Conservation (phyloP, 2,113 vertebrate species). For the Nerophis lumbriciformis region DNA sequence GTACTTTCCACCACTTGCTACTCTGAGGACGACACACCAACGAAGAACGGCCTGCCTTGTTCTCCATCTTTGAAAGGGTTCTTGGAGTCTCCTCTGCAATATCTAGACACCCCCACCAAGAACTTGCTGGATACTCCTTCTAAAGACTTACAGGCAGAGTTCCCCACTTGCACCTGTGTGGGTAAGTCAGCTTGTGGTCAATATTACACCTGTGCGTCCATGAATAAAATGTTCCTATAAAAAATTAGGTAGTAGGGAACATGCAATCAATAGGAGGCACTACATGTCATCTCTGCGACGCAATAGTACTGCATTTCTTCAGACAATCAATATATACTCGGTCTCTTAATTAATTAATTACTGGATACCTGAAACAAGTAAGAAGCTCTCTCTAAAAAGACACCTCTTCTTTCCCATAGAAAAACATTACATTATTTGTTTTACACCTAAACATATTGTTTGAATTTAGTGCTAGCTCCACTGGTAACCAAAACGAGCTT, state of each 20-base stretch:
- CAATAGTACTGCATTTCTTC: no score
- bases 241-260: neutral
- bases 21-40: conserved; percentile 79
- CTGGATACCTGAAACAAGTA: no score
- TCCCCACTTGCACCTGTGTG: conserved; percentile 89
- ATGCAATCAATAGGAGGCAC: neutral
- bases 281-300: no score
- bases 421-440: no score
- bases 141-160: conserved; percentile 85
- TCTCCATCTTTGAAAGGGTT: conserved; percentile 90
- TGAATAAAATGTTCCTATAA: neutral
- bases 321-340: no score
- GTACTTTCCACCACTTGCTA: conserved; percentile 94
- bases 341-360: no score
- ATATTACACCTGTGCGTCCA: neutral
- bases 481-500: no score
- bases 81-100: conserved; percentile 90
- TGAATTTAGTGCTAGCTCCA: no score
- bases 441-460: no score
- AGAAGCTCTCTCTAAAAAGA: no score
- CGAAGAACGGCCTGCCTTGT: conserved; percentile 80
- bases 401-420: no score
- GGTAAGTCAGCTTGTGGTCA: conserved; percentile 75
- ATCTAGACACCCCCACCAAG: conserved; percentile 91
- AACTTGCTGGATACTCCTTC: conserved; percentile 88